Conservation (phyloP, 2,113 vertebrate species). For the Aphelocoma coerulescens region DNA sequence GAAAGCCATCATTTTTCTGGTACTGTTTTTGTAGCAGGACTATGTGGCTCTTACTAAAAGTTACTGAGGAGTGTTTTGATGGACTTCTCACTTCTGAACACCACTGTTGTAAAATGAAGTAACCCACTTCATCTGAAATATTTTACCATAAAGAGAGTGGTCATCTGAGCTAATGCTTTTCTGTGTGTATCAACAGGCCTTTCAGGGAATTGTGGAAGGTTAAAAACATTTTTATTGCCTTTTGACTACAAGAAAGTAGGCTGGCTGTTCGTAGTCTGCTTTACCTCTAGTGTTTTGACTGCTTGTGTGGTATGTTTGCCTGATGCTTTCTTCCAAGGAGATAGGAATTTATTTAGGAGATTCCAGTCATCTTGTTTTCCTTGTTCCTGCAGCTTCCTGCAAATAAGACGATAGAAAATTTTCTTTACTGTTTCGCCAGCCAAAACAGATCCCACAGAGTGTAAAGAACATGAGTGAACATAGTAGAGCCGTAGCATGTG, state of each 20-base stretch:
- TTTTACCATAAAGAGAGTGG: background rate
- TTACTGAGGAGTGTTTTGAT: background rate
- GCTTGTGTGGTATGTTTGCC: background rate
- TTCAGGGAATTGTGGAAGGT: background rate
- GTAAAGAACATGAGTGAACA: rapidly evolving
- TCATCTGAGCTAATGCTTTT: background rate
- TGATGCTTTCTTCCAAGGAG: background rate
- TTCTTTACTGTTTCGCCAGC: background rate
- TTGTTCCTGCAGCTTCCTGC: background rate
- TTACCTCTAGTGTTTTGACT: background rate
- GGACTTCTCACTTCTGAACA: background rate
- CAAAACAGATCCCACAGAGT: background rate
- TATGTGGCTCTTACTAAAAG: background rate
- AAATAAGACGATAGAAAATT: background rate
- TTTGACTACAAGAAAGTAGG: background rate
- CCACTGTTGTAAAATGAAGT: background rate
- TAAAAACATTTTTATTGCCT: background rate
- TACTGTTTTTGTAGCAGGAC: background rate
- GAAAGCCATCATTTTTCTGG: background rate
- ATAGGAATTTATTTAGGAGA: background rate
- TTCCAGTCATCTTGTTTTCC: background rate
- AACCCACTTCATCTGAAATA: background rate
- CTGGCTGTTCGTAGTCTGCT: background rate
- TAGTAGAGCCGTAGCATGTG: background rate
- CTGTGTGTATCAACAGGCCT: background rate